phyloP scores from a whole-genome alignment of 1,140 invertebrate genomes.

The Aradophagus sp. region DNA sequence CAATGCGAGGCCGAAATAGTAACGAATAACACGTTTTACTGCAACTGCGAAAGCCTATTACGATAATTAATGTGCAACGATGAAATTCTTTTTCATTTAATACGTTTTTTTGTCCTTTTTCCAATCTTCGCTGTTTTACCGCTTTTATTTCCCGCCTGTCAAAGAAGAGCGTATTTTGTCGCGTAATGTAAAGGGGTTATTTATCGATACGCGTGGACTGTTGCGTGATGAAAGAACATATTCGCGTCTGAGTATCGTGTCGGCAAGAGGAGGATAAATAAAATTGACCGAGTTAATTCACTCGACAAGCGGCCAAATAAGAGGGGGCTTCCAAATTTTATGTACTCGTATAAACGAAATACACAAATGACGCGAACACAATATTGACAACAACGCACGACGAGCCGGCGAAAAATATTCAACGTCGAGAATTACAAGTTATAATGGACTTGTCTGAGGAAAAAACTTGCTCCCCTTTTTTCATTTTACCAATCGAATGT shows the following conservation, averaged over 20 bases:
- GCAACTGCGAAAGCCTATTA: constrained; percentile 24
- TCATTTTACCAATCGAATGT: too few species aligned
- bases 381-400: too few species aligned
- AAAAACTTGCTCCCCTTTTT: too few species aligned
- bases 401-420: too few species aligned
- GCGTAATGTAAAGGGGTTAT: constrained; percentile 33
- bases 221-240: constrained; percentile 47
- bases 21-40: constrained; percentile 12
- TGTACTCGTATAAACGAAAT: constrained; percentile 11
- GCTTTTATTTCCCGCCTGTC: too few species aligned
- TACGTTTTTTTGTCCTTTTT: too few species aligned
- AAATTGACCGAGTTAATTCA: constrained; percentile 42
- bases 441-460: too few species aligned
- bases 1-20: constrained; percentile 5
- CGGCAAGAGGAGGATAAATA: constrained; percentile 40
- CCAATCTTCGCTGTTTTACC: too few species aligned
- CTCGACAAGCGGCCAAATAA: constrained; percentile 30
- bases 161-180: constrained; percentile 7
- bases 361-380: too few species aligned
- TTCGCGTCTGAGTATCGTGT: constrained; percentile 42
- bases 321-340: constrained; percentile 25
- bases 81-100: constrained; percentile 30
- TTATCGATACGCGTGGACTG: constrained; percentile 44
- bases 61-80: constrained; percentile 43
- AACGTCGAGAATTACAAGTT: too few species aligned